phyloP scores from a whole-genome alignment of 2,113 vertebrate species.

The Geococcyx californianus region DNA sequence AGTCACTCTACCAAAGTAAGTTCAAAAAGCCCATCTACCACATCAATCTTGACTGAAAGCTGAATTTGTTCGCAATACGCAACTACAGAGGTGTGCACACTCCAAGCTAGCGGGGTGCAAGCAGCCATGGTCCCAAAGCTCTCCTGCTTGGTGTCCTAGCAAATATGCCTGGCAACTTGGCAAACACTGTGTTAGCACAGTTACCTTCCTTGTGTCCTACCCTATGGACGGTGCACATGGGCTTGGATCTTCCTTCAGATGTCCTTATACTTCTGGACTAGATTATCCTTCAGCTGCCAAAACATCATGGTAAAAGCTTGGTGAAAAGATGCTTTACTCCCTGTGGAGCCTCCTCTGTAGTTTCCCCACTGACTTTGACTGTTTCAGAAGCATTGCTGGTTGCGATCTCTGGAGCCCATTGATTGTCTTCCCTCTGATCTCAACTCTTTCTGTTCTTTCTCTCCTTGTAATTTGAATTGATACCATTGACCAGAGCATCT shows the following conservation, averaged over 20 bases:
- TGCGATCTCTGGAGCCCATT: background rate
- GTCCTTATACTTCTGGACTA: background rate
- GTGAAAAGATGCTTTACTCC: background rate
- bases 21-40: background rate
- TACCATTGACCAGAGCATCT: background rate
- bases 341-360: background rate
- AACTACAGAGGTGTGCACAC: accelerated
- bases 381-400: background rate
- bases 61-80: background rate
- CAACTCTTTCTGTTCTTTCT: background rate
- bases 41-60: background rate
- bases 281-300: background rate
- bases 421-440: background rate
- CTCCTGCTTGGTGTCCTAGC: background rate
- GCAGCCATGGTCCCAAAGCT: background rate
- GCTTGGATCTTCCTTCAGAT: background rate
- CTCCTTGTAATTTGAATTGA: background rate
- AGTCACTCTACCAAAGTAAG: background rate
- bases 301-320: background rate
- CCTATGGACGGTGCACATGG: accelerated
- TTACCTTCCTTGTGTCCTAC: background rate
- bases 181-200: background rate
- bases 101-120: background rate
- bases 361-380: background rate
- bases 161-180: background rate